These are phyloP conservation scores for Hypselothyrea guttata DNA, from an alignment of 2,888 invertebrate species.

Conservation along the genomic window DNA sequence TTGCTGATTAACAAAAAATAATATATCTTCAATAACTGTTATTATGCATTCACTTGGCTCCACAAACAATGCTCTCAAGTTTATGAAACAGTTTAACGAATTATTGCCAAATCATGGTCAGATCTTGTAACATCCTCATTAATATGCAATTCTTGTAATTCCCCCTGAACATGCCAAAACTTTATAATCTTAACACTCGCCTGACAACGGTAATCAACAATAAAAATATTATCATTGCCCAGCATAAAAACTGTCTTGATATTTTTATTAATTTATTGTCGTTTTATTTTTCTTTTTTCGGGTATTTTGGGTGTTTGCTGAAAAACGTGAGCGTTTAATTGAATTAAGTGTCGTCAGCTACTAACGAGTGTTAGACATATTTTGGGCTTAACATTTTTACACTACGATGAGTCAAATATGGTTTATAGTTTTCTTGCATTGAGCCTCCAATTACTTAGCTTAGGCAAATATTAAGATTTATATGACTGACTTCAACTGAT, in stretches of 20 bases:
- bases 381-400: slow-evolving; percentile 21
- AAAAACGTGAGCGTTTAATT: slow-evolving; percentile 67
- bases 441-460: slow-evolving; percentile 24
- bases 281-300: slow-evolving; percentile 19
- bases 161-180: too few relatives aligned
- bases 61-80: neutral
- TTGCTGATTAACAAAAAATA: too few relatives aligned
- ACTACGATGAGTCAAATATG: slow-evolving; percentile 42
- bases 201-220: neutral
- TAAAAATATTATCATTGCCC: neutral
- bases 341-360: slow-evolving; percentile 47
- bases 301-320: slow-evolving; percentile 34
- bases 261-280: slow-evolving; percentile 27
- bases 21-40: too few relatives aligned
- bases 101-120: slow-evolving; percentile 7
- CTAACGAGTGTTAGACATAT: slow-evolving; percentile 26
- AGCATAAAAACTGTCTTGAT: slow-evolving; percentile 4
- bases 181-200: too few relatives aligned
- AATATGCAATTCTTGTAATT: slow-evolving; percentile 19
- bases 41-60: neutral
- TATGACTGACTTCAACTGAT: neutral
- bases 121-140: slow-evolving; percentile 2
- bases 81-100: neutral
- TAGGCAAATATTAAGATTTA: neutral
- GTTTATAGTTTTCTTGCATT: slow-evolving; percentile 56